Evolutionary conservation across 2,113 vertebrate species (phyloP), one percentile per base, ranked within the genome.

Genomic region (Pantherophis guttatus): DNA sequence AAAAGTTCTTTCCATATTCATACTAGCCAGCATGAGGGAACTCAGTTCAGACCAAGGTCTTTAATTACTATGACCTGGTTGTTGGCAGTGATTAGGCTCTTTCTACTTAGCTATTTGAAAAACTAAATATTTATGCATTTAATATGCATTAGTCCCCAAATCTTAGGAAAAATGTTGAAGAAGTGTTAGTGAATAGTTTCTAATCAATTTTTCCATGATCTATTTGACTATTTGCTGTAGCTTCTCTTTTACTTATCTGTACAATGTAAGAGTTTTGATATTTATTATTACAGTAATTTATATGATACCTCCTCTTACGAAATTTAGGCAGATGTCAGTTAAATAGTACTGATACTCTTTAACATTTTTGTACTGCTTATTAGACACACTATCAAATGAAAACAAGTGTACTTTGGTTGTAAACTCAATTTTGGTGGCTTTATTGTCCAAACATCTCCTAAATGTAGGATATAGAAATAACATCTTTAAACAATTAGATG

Each of bases 11-110:
- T 0, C 55, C 12, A n/a, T 87, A 53, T 33, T 94, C 50, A 29
- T 29, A 88, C 15, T 23, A 54, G 23, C 19, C 13, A 75, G 15
- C n/a, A 53, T 89, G 29, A 3, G 26, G 39, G 13, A 89, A 55
- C 23, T 55, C 0, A 0, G 0, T 90, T 62, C 52, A 85, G 54
- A 91, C 88, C 57, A 55, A 3, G 1, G 1, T 23, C 44, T n/a
- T 21, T 89, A 2, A 86, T 2, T 10, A 13, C 1, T 81, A 39
- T 54, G 1, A 0, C 0, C 24, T 8, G 86, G 0, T 0, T 13
- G 3, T 44, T 90, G 4, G 2, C 89, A n/a, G 2, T 44, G 12
- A 3, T 58, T 57, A 70, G 50, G 17, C 15, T 70, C 1, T 5
- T 19, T 65, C 87, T n/a, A 89, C 50, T 54, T 54, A 58, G 15